Base-by-base conservation (phyloP, 2,888 invertebrate genomes). In the Troides aeacus region DNA sequence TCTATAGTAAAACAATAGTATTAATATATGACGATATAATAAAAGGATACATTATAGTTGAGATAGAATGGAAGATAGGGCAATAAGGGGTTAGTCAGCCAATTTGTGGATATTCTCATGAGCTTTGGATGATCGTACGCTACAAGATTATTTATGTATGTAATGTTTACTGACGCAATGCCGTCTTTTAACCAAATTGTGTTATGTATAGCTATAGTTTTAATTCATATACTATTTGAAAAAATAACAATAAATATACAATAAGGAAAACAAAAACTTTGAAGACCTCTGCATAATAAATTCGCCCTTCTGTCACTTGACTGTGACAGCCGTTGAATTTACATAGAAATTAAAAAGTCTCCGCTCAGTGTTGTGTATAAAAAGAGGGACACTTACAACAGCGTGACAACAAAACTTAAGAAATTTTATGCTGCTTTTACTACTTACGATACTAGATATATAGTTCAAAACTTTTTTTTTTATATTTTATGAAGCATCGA, bases 291-390 rank as follows among this genome's bases (percentile, higher is more conserved):
- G 6, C 53, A 53, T 53, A 66, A 66, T 66, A 66, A 66, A 60
- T 21, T 50, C 59, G 36, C 30, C 66, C 50, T 50, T 66, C 66
- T 50, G 50, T 66, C 66, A 66, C 60, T 66, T 66, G 66, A 39
- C 66, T 59, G 42, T 59, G 66, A 36, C 66, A 66, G 50, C 50
- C 60, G 15, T 24, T 36, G 59, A 66, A 66, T 66, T 66, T 58
- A 66, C 66, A 66, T 66, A 60, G 60, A 66, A 60, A 66, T 66
- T 66, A 66, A 66, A 46, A 66, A 59, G 65, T 50, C 42, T 30
- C 50, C 59, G 23, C 24, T 23, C 46, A 3, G 46, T 58, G 57
- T 58, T 58, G 23, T 23, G 57, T 24, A 15, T 53, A 58, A 58
- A 58, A 23, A 58, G n/a, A 58, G 23, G 57, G 23, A 58, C 12